Conservation (phyloP, 2,113 vertebrate species). For the Mellivora capensis region DNA sequence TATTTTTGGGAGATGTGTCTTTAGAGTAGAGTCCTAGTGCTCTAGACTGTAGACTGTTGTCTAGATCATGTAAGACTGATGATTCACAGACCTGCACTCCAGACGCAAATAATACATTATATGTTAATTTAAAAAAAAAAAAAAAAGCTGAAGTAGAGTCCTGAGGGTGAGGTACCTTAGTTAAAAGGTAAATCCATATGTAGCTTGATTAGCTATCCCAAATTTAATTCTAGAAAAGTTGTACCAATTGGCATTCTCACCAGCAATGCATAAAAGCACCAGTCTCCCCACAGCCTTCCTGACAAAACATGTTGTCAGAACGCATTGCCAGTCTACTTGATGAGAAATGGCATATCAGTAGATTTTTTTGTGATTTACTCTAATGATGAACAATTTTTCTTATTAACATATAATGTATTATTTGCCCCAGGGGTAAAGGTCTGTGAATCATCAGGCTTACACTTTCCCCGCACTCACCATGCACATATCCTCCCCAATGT, state of each 20-base stretch:
- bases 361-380: neutral
- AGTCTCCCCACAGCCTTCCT: neutral
- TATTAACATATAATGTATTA: too few relatives aligned
- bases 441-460: too few relatives aligned
- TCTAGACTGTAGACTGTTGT: too few relatives aligned
- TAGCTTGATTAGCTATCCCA: neutral
- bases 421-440: too few relatives aligned
- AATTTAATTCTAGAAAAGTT: neutral
- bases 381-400: neutral
- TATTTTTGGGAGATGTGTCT: neutral
- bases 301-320: neutral
- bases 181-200: neutral
- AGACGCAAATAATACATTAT: too few relatives aligned
- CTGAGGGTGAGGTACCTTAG: neutral
- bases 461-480: too few relatives aligned
- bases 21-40: neutral
- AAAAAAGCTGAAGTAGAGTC: neutral
- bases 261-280: neutral
- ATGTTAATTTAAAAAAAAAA: too few relatives aligned
- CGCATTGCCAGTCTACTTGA: neutral
- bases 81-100: too few relatives aligned
- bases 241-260: neutral
- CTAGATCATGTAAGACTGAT: too few relatives aligned
- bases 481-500: too few relatives aligned
- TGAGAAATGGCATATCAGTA: neutral